Evolutionary conservation across 2,113 vertebrate genomes (phyloP), one percentile per base, ranked within the genome.

Genomic region (Gobio gobio): DNA sequence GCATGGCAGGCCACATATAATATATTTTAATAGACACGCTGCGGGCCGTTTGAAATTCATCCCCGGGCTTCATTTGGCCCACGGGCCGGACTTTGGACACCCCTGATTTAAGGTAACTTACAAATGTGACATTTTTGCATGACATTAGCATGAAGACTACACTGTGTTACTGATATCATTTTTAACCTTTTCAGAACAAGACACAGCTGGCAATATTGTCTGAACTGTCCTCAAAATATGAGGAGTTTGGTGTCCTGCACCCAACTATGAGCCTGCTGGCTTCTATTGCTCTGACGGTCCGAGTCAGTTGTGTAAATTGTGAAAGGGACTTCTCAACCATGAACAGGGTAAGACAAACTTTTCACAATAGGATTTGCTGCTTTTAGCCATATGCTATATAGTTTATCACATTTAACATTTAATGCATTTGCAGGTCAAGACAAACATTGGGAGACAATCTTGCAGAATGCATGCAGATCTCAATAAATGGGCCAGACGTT

Each of bases 201-300:
- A 49, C 36, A 43, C 33, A 72, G 68, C 68, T 43, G 68, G 68
- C 68, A 1, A 72, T 72, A 36, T 3, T 40, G 29, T 36, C 64
- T 68, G 64, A 68, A 72, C 68, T 72, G 36, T 72, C 68, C 36
- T 72, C 36, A 40, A 72, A 43, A 72, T 43, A 72, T 72, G 68
- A 72, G 68, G 68, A 72, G 36, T 72, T 43, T 72, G 16, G 36
- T 43, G 36, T 72, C 68, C 66, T 72, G 68, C 43, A 43, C 68
- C 68, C 68, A 72, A 72, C 66, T 22, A 40, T 70, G 16, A 70
- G 66, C 33, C 33, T 20, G 66, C 66, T 70, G 66, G 70, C 70
- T 47, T 47, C 40, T 6, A 73, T 73, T 73, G 40, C 40, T 3
- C 43, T 73, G 20, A 73, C 4, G 22, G 70, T 47, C 70, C 70